Conservation (phyloP, 1,140 invertebrate genomes). For the Stenopsyche tienmushanensis region DNA sequence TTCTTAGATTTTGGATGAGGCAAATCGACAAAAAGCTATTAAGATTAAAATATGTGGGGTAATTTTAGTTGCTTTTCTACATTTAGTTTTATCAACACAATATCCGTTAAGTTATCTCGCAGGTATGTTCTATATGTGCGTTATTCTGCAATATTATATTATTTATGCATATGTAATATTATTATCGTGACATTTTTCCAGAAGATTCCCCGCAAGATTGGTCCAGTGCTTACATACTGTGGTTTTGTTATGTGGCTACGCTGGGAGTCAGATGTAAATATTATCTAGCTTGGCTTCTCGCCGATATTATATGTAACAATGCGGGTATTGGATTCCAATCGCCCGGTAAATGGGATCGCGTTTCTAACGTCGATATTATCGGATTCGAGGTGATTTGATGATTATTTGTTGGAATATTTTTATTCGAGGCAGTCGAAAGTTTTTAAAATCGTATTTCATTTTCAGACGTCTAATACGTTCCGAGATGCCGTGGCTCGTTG, state of each 20-base stretch:
- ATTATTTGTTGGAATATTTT: neutral
- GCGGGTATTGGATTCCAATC: conserved; percentile 91
- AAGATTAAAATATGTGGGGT: conserved; percentile 33
- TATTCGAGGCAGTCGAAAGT: neutral
- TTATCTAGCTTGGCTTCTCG: conserved; percentile 94
- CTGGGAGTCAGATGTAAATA: conserved; percentile 86
- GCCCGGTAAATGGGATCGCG: conserved; percentile 83
- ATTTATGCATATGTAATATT: too few species aligned
- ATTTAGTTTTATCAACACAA: conserved; percentile 30
- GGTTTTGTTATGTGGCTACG: conserved; percentile 78
- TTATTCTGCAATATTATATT: neutral
- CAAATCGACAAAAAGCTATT: conserved; percentile 32
- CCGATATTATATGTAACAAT: conserved; percentile 92
- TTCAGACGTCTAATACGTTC: conserved; percentile 74
- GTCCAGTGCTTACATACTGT: conserved; percentile 64
- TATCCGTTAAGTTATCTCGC: conserved; percentile 31
- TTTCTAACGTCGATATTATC: conserved; percentile 87
- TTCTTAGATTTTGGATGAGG: conserved; percentile 31
- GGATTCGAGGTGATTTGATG: conserved; percentile 77
- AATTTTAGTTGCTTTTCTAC: conserved; percentile 14
- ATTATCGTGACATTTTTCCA: conserved; percentile 14
- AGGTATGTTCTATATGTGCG: conserved; percentile 15
- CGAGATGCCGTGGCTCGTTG: conserved; percentile 80
- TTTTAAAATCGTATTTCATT: neutral
- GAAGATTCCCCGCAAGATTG: conserved; percentile 50